phyloP scores from a whole-genome alignment of 64 coral and sea anemone species.

The Montipora sp. region DNA sequence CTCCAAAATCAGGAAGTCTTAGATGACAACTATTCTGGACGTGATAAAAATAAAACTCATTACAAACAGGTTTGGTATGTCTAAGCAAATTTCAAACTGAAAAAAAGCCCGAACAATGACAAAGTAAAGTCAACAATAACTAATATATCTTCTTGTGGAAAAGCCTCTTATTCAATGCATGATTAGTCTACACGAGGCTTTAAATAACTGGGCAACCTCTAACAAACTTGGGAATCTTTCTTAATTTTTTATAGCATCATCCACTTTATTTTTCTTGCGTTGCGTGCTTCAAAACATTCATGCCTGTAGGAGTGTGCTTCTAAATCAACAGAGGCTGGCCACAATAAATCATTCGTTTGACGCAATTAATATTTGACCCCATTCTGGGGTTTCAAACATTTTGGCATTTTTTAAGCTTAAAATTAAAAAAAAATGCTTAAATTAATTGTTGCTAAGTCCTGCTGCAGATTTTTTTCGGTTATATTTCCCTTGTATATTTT shows the following conservation, averaged over 20 bases:
- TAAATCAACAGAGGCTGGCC: constrained; percentile 41
- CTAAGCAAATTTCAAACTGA: not conserved
- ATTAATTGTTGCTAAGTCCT: not conserved
- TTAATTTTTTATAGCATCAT: not conserved
- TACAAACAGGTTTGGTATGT: constrained; percentile 38
- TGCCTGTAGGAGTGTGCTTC: not conserved
- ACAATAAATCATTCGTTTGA: not conserved
- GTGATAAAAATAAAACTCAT: constrained; percentile 49
- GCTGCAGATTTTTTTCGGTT: too few relatives aligned
- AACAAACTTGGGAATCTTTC: not conserved
- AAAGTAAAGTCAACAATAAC: not conserved
- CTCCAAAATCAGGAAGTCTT: constrained; percentile 55
- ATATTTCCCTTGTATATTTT: too few relatives aligned
- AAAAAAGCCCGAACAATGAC: constrained; percentile 17
- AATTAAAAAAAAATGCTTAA: not conserved
- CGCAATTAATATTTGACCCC: constrained; percentile 6
- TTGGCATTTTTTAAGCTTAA: not conserved
- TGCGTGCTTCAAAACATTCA: constrained; percentile 14
- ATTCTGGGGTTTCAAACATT: not conserved
- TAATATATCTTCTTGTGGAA: not conserved
- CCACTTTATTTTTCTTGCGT: not conserved
- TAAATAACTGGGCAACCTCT: not conserved
- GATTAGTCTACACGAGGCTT: constrained; percentile 10
- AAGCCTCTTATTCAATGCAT: constrained; percentile 6
- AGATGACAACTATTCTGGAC: constrained; percentile 32